Base-by-base conservation (phyloP, 2,113 vertebrate genomes). In the Melanocharis versteri region DNA sequence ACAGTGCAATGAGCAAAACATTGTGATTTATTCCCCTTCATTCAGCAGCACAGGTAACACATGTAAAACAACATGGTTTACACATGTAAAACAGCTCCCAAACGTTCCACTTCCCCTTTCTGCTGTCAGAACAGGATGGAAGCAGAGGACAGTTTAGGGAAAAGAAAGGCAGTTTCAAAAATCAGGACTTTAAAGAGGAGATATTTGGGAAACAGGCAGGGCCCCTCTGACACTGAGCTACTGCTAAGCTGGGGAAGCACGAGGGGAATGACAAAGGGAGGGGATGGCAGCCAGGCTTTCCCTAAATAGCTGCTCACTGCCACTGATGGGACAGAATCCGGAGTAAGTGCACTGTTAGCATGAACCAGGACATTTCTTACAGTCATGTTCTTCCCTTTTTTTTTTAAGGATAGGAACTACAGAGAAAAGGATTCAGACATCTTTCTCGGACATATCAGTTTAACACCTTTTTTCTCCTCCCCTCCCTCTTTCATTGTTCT, bases 321-420 rank as follows among this genome's bases (percentile, higher is more conserved):
- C 48, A 19, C 31, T 40, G 78, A 65, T 22, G 35, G 33, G 56
- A 44, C 26, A 45, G 56, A 66, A 57, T 10, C 61, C 27, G 2
- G 30, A 76, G 66, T 70, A 44, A 44, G 39, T 0, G 24, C 45
- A 56, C 23, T 1, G 0, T 5, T 2, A 48, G 23, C 6, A 3
- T 0, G 10, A 60, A 53, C 39, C 42, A 28, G 26, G 62, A 69
- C 13, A 5, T 8, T 31, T n/a, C 53, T n/a, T 21, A 62, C 2
- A 16, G 40, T 42, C 27, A 14, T 4, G 7, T 5, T 66, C 11
- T 10, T 35, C 8, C 14, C 1, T 24, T 23, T 33, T 22, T n/a
- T 30, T 58, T 47, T 24, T 3, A 23, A 68, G n/a, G 33, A 23
- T 3, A 62, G 39, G 23, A 76, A 40, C 60, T 23, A 54, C 2